Conservation (phyloP, 2,113 vertebrate species). For the Vulpes lagopus region DNA sequence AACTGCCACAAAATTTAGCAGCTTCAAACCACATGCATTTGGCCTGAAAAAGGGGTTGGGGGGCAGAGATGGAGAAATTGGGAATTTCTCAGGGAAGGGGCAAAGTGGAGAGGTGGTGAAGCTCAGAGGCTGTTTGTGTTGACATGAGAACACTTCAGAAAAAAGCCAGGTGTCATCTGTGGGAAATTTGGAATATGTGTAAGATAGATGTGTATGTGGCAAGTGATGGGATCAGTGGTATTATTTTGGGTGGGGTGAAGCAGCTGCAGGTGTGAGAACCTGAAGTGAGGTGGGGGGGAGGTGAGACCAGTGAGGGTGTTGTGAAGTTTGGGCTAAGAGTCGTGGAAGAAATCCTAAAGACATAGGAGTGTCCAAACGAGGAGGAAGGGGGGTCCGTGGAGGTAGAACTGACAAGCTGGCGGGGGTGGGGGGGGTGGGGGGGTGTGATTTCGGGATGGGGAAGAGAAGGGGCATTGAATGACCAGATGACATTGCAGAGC, state of each 20-base stretch:
- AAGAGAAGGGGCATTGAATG: neutral
- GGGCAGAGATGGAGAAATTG: rapidly evolving
- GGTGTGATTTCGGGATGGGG: rapidly evolving
- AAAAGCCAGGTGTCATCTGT: neutral
- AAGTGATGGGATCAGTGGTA: rapidly evolving
- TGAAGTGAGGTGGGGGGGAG: too few relatives aligned
- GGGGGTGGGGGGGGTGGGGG: too few relatives aligned
- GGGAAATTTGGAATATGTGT: neutral
- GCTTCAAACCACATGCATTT: neutral
- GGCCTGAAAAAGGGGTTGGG: too few relatives aligned
- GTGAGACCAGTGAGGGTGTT: rapidly evolving
- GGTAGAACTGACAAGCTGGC: rapidly evolving
- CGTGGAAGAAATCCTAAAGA: neutral
- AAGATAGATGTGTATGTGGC: neutral
- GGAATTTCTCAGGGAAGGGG: rapidly evolving
- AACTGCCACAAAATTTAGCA: neutral
- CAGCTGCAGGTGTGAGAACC: neutral
- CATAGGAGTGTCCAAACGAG: rapidly evolving
- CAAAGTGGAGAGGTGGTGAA: rapidly evolving
- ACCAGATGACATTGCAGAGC: neutral
- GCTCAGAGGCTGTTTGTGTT: neutral
- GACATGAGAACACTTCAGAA: neutral
- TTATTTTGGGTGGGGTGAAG: neutral
- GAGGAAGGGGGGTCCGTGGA: neutral
- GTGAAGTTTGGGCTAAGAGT: neutral